Evolutionary conservation across 2,797 vertebrate genomes (phyloP).

Genomic region (Botia kubotai): DNA sequence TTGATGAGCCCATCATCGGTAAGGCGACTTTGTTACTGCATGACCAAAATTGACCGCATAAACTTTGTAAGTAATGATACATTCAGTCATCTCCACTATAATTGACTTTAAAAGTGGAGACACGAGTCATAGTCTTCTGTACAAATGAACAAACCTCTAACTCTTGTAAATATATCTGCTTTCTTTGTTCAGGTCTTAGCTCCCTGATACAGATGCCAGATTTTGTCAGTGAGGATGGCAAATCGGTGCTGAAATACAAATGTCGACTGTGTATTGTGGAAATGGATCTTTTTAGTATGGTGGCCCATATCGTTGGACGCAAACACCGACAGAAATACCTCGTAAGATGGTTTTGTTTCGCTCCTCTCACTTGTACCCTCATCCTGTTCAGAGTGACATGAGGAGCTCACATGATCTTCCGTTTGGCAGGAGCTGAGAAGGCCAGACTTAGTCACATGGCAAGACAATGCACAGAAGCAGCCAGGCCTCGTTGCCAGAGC

Average conservation of each 20-base stretch:
- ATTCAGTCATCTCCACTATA: background rate
- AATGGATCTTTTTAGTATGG: slow-evolving; percentile 69
- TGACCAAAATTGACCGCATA: background rate
- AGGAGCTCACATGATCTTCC: background rate
- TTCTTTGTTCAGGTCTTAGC: slow-evolving; percentile 70
- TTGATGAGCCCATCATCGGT: slow-evolving; percentile 84
- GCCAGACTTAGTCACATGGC: slow-evolving; percentile 79
- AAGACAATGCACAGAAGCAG: slow-evolving; percentile 61
- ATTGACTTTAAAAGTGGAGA: background rate
- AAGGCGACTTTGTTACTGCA: slow-evolving; percentile 49
- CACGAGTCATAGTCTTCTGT: background rate
- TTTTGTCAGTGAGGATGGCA: slow-evolving; percentile 51
- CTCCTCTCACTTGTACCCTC: background rate
- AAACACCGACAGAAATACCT: slow-evolving; percentile 83
- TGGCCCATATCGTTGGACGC: slow-evolving; percentile 78
- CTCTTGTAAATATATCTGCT: background rate
- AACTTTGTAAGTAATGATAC: background rate
- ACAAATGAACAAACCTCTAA: background rate
- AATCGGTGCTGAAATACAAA: slow-evolving; percentile 64
- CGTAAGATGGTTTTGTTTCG: slow-evolving; percentile 64
- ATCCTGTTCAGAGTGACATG: background rate
- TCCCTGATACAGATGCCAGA: slow-evolving; percentile 68
- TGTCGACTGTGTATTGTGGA: slow-evolving; percentile 73
- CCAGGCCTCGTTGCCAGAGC: slow-evolving; percentile 75
- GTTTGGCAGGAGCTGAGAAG: slow-evolving; percentile 73